A percentile compares a stretch with the other conserved stretches of the same genome.
These are phyloP conservation scores for Pelecanoides urinatrix DNA, from an alignment of 2,113 vertebrate species.

Conservation along the genomic window DNA sequence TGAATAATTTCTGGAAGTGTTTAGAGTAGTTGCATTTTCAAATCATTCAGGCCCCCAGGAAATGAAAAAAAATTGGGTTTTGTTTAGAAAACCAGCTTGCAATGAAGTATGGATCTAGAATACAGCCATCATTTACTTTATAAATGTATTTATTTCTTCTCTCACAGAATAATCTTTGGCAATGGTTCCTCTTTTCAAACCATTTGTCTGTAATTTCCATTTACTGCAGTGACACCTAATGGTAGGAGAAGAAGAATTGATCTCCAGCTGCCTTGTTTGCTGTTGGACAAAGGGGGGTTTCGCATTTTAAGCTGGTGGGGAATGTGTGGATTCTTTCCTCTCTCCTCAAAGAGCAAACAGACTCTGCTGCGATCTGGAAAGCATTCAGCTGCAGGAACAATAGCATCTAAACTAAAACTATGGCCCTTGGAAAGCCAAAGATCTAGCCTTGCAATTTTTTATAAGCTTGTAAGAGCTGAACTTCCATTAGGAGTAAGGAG, in stretches of 20 bases:
- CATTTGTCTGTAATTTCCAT: slow-evolving; percentile 58
- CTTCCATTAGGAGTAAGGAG: neutral
- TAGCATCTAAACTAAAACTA: slow-evolving; percentile 13
- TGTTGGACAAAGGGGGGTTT: slow-evolving; percentile 28
- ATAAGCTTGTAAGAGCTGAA: neutral
- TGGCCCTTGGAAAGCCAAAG: neutral
- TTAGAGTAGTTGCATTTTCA: neutral
- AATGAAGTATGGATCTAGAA: neutral
- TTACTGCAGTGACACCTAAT: slow-evolving; percentile 71
- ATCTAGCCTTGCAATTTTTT: neutral
- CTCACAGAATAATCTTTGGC: slow-evolving; percentile 4
- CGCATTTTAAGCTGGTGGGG: slow-evolving; percentile 12
- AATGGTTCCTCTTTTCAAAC: slow-evolving; percentile 4
- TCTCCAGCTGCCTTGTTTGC: slow-evolving; percentile 44
- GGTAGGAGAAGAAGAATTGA: slow-evolving; percentile 57
- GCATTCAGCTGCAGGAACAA: slow-evolving; percentile 56
- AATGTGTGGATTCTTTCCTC: slow-evolving; percentile 49
- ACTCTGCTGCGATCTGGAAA: slow-evolving; percentile 31
- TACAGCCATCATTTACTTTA: neutral
- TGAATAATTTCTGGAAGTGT: neutral
- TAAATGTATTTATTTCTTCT: neutral
- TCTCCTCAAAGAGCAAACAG: slow-evolving; percentile 52
- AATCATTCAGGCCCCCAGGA: neutral
- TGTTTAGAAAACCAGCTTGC: neutral
- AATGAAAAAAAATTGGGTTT: neutral